Base-by-base conservation (phyloP, 2,888 invertebrate genomes). In the Netelia melanura region DNA sequence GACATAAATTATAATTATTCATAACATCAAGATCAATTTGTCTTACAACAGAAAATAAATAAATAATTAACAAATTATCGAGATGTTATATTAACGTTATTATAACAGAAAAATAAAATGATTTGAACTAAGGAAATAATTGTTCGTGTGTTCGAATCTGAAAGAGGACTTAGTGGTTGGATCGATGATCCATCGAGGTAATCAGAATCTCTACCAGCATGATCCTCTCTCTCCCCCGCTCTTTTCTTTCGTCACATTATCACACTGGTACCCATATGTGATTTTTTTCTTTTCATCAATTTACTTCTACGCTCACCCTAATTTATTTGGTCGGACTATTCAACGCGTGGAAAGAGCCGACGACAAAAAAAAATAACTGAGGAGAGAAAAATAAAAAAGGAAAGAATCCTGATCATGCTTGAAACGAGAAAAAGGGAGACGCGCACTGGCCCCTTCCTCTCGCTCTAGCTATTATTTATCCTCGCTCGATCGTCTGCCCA, bases 401-500 rank as follows among this genome's bases (percentile, higher is more conserved):
- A 30, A 80, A 76, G 56, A 61, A 81, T 75, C 64, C 48, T n/a
- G 64, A 64, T 44, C 67, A 64, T 43, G 64, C 54, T 72, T 43
- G 54, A 64, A 77, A 68, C 78, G 44, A 64, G 85, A 84, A 65
- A 85, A 68, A 84, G 86, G 77, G 83, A 84, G 85, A 83, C 86
- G 65, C 84, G 43, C 65, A 23, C 52, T 75, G 71, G 75, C 76
- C 52, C 81, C 48, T 23, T 43, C 68, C 21, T 64, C 72, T 74
- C 86, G 86, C 89, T 90, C 72, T 70, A 86, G 87, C 89, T 90
- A 92, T 92, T 91, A 92, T 92, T 92, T 91, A 90, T 91, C 90
- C 87, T 88, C 87, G 89, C 91, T 78, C 78, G 90, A 91, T 92
- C 91, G 89, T 89, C 89, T 88, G 89, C 87, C 89, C 91, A 91